phyloP scores from a whole-genome alignment of 2,113 vertebrate species.

The Microtus richardsoni region DNA sequence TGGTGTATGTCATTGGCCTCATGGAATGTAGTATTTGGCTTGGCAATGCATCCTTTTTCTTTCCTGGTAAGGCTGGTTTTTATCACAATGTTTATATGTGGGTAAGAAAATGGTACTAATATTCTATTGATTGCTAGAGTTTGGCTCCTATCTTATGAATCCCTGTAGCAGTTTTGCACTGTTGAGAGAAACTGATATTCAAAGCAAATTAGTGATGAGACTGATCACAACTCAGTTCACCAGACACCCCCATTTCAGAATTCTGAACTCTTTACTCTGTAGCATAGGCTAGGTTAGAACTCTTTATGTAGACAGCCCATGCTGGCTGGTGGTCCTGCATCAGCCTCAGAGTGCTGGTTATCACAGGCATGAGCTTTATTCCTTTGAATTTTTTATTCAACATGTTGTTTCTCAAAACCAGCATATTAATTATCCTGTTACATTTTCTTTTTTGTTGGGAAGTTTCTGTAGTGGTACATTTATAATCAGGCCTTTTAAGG shows the following conservation, averaged over 20 bases:
- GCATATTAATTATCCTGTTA: not conserved
- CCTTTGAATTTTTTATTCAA: not conserved
- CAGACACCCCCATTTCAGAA: not conserved
- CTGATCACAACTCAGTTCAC: not conserved
- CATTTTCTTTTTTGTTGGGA: not conserved
- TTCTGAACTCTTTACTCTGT: not conserved
- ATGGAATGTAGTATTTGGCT: slow-evolving; percentile 3
- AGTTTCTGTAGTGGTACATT: not conserved
- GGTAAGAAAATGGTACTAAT: slow-evolving; percentile 6
- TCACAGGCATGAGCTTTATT: not conserved
- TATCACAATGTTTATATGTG: not conserved
- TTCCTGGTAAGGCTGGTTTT: not conserved
- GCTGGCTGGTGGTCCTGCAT: not conserved
- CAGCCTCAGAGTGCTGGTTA: not conserved
- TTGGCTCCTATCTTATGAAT: not conserved
- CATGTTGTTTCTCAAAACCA: slow-evolving; percentile 19
- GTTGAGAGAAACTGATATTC: slow-evolving; percentile 30
- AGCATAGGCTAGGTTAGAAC: not conserved
- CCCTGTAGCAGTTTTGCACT: not conserved
- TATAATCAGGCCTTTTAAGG: not conserved
- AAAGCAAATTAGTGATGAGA: not conserved
- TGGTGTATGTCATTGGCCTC: not conserved
- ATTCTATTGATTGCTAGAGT: not conserved
- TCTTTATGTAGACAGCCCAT: not conserved
- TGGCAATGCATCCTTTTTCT: not conserved